phyloP scores from a whole-genome alignment of 1,140 invertebrate species.

The Drusus annulatus region DNA sequence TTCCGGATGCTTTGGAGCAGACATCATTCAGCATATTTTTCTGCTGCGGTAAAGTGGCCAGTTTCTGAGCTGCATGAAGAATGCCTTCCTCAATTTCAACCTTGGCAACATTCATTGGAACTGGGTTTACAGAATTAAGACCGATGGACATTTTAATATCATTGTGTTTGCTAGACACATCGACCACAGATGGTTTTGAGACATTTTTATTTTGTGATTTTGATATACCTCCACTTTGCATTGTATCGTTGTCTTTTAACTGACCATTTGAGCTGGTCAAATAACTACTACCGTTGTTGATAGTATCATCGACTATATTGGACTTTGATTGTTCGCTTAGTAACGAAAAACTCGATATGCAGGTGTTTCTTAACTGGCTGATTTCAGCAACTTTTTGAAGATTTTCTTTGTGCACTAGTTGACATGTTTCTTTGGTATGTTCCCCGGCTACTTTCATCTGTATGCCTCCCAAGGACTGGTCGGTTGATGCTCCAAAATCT shows the following conservation, averaged over 20 bases:
- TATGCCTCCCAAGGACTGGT: slow-evolving; percentile 4
- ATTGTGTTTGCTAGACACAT: no score
- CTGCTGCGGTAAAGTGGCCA: neutral
- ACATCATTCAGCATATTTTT: neutral
- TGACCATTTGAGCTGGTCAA: neutral
- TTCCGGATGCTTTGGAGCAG: neutral
- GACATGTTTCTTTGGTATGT: neutral
- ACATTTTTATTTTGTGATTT: no score
- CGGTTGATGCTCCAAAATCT: slow-evolving; percentile 13
- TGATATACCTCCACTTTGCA: no score
- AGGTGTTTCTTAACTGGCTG: slow-evolving; percentile 30
- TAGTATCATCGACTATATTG: slow-evolving; percentile 3
- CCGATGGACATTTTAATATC: no score
- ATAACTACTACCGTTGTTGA: neutral
- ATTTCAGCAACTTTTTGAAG: slow-evolving; percentile 37
- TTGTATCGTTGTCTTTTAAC: no score
- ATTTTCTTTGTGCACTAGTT: slow-evolving; percentile 29
- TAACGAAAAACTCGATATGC: slow-evolving; percentile 28
- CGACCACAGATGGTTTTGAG: no score
- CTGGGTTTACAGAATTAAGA: neutral
- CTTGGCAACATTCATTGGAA: neutral
- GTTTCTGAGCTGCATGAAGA: neutral
- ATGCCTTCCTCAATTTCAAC: neutral
- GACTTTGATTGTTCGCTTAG: slow-evolving; percentile 28
- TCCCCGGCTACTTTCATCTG: slow-evolving; percentile 20